A percentile compares a stretch with the other conserved stretches of the same genome.
Evolutionary conservation across 1,140 invertebrate species (phyloP).

Genomic region (Bombus vancouverensis): DNA sequence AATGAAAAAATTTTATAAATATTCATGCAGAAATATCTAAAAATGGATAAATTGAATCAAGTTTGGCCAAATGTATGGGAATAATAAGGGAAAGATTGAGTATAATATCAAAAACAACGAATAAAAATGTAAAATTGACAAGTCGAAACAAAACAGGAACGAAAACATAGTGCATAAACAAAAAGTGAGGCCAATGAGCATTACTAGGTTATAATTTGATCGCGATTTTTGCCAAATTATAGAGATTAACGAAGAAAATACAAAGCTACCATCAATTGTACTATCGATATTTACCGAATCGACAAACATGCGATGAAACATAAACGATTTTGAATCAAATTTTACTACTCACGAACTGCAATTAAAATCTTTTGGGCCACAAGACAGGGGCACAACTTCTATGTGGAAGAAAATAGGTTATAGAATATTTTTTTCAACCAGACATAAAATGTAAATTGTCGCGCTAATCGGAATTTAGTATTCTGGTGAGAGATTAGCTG

Average conservation of each 20-base stretch:
- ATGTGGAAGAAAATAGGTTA: slow-evolving; percentile 72
- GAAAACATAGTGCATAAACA: slow-evolving; percentile 74
- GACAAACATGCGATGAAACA: not conserved
- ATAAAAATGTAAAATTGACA: slow-evolving; percentile 29
- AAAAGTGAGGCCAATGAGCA: slow-evolving; percentile 66
- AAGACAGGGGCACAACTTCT: slow-evolving; percentile 73
- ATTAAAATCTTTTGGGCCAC: slow-evolving; percentile 73
- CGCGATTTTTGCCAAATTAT: slow-evolving; percentile 60
- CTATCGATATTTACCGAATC: slow-evolving; percentile 23
- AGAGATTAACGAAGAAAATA: slow-evolving; percentile 31
- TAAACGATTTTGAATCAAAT: slow-evolving; percentile 31
- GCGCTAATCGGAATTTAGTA: slow-evolving; percentile 32
- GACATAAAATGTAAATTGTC: slow-evolving; percentile 41
- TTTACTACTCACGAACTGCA: slow-evolving; percentile 66
- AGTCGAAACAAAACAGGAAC: slow-evolving; percentile 63
- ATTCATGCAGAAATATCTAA: slow-evolving; percentile 19
- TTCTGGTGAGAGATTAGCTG: slow-evolving; percentile 33
- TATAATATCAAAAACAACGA: not conserved
- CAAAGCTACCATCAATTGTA: slow-evolving; percentile 19
- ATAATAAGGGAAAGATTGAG: not conserved
- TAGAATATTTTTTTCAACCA: slow-evolving; percentile 62
- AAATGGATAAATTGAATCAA: not conserved
- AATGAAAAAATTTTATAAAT: not conserved
- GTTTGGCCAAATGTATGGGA: not conserved
- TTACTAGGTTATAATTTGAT: slow-evolving; percentile 76